Percentiles rank a stretch among this genome's conserved stretches.
phyloP scores from a whole-genome alignment of 1,140 invertebrate genomes.

The Subanguina moxae region DNA sequence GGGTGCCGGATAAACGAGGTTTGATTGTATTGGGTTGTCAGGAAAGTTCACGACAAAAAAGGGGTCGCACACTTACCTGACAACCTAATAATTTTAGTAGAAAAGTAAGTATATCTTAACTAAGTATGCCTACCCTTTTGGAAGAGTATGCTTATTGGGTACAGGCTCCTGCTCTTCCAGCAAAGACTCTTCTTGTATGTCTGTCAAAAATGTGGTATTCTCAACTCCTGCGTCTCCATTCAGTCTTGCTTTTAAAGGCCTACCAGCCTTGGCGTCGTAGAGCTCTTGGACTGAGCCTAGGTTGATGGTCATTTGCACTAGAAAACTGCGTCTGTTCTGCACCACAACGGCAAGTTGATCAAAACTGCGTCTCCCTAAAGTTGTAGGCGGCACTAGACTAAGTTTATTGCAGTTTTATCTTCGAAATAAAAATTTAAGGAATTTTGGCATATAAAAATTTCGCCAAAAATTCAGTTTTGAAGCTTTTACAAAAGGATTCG shows the following conservation, averaged over 20 bases:
- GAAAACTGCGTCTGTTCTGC: conserved; percentile 48
- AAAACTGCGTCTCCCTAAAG: conserved; percentile 41
- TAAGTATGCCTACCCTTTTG: too few species aligned
- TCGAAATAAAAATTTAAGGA: background rate
- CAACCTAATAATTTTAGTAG: too few species aligned
- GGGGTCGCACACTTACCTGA: too few species aligned
- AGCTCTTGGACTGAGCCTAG: conserved; percentile 37
- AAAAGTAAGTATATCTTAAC: too few species aligned
- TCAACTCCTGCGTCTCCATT: background rate
- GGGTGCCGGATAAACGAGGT: too few species aligned
- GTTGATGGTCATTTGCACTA: conserved; percentile 54
- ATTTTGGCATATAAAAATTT: background rate
- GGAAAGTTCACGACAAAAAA: too few species aligned
- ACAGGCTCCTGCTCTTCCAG: too few species aligned
- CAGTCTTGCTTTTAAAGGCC: background rate
- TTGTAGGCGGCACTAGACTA: background rate
- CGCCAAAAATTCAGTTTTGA: conserved; percentile 17
- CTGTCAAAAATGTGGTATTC: background rate
- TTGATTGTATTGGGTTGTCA: too few species aligned
- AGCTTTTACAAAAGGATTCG: conserved; percentile 20
- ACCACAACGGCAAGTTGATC: conserved; percentile 47
- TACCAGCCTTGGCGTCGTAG: background rate
- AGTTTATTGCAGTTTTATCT: background rate
- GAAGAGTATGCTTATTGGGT: too few species aligned
- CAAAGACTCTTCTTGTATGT: conserved; percentile 1